Evolutionary conservation across 2,113 vertebrate genomes (phyloP), one percentile per base, ranked within the genome.

Genomic region (Alosa alosa): DNA sequence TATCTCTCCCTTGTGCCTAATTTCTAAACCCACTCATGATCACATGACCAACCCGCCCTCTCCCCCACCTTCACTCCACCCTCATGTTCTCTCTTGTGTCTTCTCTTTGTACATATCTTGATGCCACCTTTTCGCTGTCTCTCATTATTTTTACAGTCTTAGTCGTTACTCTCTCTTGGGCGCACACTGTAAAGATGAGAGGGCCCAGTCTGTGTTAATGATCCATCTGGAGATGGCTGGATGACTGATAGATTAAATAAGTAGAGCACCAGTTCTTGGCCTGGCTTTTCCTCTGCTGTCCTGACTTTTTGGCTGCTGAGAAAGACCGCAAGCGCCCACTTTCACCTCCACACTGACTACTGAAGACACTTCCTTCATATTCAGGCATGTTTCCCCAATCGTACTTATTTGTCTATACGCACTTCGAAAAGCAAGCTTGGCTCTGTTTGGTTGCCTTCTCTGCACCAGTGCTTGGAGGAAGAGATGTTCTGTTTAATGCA

Each of bases 21-120:
- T 75, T 78, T 88, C 83, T 85, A 88, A 88, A 83, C 88, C 87
- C 50, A 60, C 84, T 86, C 50, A 81, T 86, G 64, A 85, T 87
- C 83, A 89, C 89, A 86, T 83, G 85, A 55, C 41, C 20, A 50
- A 47, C 84, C 82, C 60, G 83, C 49, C n/a, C 60, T 78, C 72
- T 36, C 11, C 25, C 84, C 55, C 49, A 52, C 15, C n/a, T 39
- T 87, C 50, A 60, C 31, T 84, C 44, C 88, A 81, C 47, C 39
- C 20, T 50, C 46, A 22, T 44, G 20, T 18, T 81, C 18, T n/a
- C 75, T 85, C 84, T 64, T 46, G 31, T 11, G 49, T 82, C 44
- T 60, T 41, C 31, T 5, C 72, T 15, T 78, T 36, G 25, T 39
- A 39, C 39, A 39, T 15, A 41, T 78, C 36, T 78, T 17, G 25